Evolutionary conservation across 2,888 invertebrate species (phyloP), one percentile per base, ranked within the genome.

Genomic region (Tanypteryx hageni): DNA sequence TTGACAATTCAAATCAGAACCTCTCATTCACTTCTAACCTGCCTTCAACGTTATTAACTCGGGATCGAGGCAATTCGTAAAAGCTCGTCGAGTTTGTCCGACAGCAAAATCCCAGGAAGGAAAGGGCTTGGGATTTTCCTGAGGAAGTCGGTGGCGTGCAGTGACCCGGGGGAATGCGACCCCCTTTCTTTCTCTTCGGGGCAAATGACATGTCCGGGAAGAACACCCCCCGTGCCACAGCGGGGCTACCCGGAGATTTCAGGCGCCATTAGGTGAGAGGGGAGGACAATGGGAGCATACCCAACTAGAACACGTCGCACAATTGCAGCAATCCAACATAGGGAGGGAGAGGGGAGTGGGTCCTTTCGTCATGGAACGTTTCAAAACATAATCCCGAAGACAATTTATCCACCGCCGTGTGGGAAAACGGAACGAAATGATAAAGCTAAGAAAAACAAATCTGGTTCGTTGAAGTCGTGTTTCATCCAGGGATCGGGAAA

Each of bases 151-250:
- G 22, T n/a, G 76, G 44, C 22, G 76, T 27, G 76, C 76, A 27
- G 13, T 76, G 76, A 76, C 76, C 76, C 76, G 27, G 5, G 27
- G 22, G 5, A 76, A 22, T 8, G 76, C 10, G n/a, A 5, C 14
- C 76, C 76, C 2, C 76, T 22, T 22, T 0, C 22, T 0, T 22
- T 22, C 27, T 76, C 22, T 76, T 22, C 22, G 22, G 27, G 22
- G 22, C 11, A 76, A 27, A 76, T 76, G 76, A 76, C 76, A 27
- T 76, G 76, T 76, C 27, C 76, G 27, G 76, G 76, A 76, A 76
- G 76, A 27, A 76, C 76, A 76, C 13, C 76, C 76, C 11, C 76
- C 27, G 76, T 27, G 76, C 18, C 13, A 64, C 64, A 14, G n/a
- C 64, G 68, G 44, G 44, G 22, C 22, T 27, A 76, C 76, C 22